Percentiles rank a stretch among this genome's conserved stretches.
Evolutionary conservation across 92 coral and sea anemone species (phyloP).

Genomic region (Parazoanthus darwini): DNA sequence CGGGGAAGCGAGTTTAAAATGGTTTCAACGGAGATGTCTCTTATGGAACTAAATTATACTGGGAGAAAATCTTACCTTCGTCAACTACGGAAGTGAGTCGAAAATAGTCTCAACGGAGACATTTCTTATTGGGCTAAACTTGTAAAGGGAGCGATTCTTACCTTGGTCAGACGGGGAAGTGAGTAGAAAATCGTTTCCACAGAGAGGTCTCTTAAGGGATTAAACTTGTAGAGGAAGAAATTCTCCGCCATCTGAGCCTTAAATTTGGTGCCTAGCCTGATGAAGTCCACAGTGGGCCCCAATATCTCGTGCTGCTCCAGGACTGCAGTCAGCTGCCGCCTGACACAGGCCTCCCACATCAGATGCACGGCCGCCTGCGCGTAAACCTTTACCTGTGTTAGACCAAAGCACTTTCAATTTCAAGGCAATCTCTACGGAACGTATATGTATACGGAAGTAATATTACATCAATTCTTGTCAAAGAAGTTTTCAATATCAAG

Average conservation of each 20-base stretch:
- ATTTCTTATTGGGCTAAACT: slow-evolving; percentile 73
- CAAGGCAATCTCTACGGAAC: not conserved
- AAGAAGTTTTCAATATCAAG: not conserved
- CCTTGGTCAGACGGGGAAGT: slow-evolving; percentile 77
- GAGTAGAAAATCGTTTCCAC: slow-evolving; percentile 79
- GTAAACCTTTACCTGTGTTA: slow-evolving; percentile 54
- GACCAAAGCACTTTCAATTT: not conserved
- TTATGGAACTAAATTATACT: slow-evolving; percentile 55
- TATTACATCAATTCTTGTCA: not conserved
- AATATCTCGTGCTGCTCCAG: slow-evolving; percentile 56
- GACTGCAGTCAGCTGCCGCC: slow-evolving; percentile 51
- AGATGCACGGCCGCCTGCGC: slow-evolving; percentile 71
- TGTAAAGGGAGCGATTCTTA: slow-evolving; percentile 36
- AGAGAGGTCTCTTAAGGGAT: slow-evolving; percentile 79
- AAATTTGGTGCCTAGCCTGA: slow-evolving; percentile 76
- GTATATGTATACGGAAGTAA: no score
- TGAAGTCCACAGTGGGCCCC: slow-evolving; percentile 70
- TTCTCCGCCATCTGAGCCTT: slow-evolving; percentile 76
- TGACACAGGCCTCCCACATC: slow-evolving; percentile 72
- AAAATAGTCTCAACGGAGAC: slow-evolving; percentile 78
- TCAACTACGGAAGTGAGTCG: slow-evolving; percentile 76
- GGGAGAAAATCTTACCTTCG: slow-evolving; percentile 44
- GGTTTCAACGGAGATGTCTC: slow-evolving; percentile 77
- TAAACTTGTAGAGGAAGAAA: slow-evolving; percentile 76
- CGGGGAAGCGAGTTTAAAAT: slow-evolving; percentile 41